Evolutionary conservation across 2,888 invertebrate genomes (phyloP), one percentile per base, ranked within the genome.

Genomic region (Nymphalis c-album): DNA sequence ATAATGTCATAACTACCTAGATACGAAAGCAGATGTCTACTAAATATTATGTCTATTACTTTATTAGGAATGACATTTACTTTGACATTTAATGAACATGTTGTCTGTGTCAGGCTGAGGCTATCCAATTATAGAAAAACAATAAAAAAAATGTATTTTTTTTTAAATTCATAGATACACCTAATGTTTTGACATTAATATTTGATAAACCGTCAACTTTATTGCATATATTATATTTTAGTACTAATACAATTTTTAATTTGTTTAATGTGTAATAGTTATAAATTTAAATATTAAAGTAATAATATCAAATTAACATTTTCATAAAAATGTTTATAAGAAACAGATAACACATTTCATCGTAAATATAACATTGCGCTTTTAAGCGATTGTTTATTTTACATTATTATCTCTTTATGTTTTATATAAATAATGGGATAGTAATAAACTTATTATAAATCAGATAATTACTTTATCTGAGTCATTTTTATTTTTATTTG

Each of bases 151-250:
- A 13, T 40, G 40, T 22, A 22, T 1, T 40, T 40, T 55, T 7
- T 31, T 31, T n/a, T n/a, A n/a, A 53, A 53, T 31, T 31, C 26
- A 55, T 55, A 55, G 17, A 31, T 31, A 31, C 17, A 16, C 40
- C 40, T 40, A 55, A 26, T 55, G 53, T 55, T 55, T 31, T 55
- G 53, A 55, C 53, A 26, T 55, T 55, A 6, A 22, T 31, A 7
- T 26, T 17, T 31, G 31, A 31, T 17, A 55, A 31, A n/a, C n/a
- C 17, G n/a, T 55, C 8, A 3, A 22, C 22, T 22, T 10, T 31
- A 16, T 31, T 55, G 2, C 16, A 53, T 26, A 18, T 17, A 6
- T 26, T 31, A 55, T 17, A 55, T 55, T 55, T 26, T 53, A 53
- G 22, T 1, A 6, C 26, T 16, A 51, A 20, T 1, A 20, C 3